Percentiles rank a stretch among this genome's conserved stretches.
phyloP scores from a whole-genome alignment of 1,140 invertebrate species.

The Ceratitis capitata region DNA sequence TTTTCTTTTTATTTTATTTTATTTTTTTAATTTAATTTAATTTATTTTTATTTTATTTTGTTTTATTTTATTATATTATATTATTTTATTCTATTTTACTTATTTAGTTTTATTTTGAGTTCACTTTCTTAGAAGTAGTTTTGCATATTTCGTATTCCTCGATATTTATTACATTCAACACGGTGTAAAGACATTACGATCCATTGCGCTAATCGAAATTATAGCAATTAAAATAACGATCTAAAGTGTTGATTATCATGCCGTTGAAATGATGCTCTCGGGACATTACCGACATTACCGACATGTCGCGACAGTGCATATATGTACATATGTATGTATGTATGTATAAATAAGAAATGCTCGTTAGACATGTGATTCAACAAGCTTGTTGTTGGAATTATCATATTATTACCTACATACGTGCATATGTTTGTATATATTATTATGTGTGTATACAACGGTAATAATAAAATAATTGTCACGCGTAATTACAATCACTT shows the following conservation, averaged over 20 bases:
- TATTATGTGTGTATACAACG: neutral
- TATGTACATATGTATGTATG: neutral
- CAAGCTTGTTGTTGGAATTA: neutral
- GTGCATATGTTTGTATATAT: neutral
- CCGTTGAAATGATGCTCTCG: neutral
- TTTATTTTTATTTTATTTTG: no score
- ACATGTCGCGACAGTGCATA: neutral
- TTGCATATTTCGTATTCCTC: no score
- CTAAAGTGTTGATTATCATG: neutral
- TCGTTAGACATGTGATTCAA: no score
- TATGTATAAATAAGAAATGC: neutral
- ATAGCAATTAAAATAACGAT: neutral
- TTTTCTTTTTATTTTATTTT: no score
- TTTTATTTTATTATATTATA: no score
- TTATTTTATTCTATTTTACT: no score
- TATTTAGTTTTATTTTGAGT: no score
- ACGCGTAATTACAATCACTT: neutral
- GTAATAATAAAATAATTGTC: conserved; percentile 7
- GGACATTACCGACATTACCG: neutral
- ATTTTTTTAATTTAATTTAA: no score
- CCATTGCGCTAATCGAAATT: neutral
- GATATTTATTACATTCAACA: no score
- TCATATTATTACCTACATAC: neutral
- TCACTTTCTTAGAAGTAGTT: no score
- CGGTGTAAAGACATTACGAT: neutral